A percentile compares a stretch with the other conserved stretches of the same genome.
Evolutionary conservation across 2,113 vertebrate genomes (phyloP).

Genomic region (Ctenodactylus gundi): DNA sequence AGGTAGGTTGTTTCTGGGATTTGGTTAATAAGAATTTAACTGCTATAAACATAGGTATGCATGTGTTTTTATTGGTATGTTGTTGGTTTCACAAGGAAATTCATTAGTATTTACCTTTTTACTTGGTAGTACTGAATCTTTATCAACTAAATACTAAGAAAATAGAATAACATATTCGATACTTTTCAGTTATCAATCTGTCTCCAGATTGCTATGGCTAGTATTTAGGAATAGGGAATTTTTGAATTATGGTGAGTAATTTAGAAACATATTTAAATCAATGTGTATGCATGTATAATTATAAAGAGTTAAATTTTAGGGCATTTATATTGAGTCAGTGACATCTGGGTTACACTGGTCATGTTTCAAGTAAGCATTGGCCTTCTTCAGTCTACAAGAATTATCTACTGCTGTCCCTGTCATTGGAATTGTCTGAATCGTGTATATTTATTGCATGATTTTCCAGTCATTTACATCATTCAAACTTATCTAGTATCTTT

Average conservation of each 20-base stretch:
- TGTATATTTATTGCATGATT: background rate
- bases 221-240: background rate
- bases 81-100: background rate
- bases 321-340: background rate
- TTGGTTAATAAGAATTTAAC: no score
- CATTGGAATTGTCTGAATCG: background rate
- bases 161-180: background rate
- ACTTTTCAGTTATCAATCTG: background rate
- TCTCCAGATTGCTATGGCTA: background rate
- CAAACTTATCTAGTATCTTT: background rate
- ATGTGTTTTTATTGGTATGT: no score
- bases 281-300: background rate
- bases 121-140: background rate
- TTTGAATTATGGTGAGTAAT: background rate
- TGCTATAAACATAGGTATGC: no score
- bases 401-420: background rate
- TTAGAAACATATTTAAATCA: background rate
- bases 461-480: background rate
- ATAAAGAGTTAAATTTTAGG: background rate
- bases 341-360: background rate
- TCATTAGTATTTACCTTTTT: background rate
- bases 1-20: no score
- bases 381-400: background rate
- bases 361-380: background rate
- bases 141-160: background rate